Evolutionary conservation across 2,797 vertebrate species (phyloP), one percentile per base, ranked within the genome.

Genomic region (Scarus forsteni): DNA sequence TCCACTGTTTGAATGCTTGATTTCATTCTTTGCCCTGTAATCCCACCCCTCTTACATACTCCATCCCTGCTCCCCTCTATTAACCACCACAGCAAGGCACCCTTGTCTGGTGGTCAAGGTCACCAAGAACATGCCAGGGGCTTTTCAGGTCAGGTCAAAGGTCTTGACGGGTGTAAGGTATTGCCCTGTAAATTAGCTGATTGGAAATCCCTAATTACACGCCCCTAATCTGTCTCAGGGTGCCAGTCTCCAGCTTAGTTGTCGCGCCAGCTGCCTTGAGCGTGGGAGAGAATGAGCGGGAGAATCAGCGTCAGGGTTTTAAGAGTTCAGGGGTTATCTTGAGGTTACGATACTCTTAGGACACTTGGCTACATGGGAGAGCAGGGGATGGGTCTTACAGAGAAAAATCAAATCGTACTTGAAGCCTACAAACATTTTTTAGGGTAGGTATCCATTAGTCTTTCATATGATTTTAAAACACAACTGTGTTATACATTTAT

Each of bases 151-250:
- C 82, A 73, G 82, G 84, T 88, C 89, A 81, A 66, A 83, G 84
- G 77, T 88, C 81, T 45, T 67, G 74, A 44, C 77, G 71, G 80
- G 73, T 81, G 63, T 84, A 79, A 88, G 86, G 88, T 89, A 91
- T 92, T 92, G 90, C 68, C 55, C 73, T 91, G 91, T 92, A 94
- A 96, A 95, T 96, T 92, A 93, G 93, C 93, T 95, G 93, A 96
- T 96, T 94, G 92, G 85, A 94, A 94, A 94, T 95, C 94, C 92
- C 90, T 93, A 93, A 95, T 95, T 94, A 93, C 85, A 86, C 73
- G 69, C 63, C 84, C 77, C 83, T 95, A 95, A 96, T 95, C 94
- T 93, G 91, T 92, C 82, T 91, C 78, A 70, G 79, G 66, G 68
- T 85, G 73, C 70, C 67, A 86, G 84, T 90, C 78, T 71, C 79